phyloP scores from a whole-genome alignment of 2,888 invertebrate genomes.

The Zonitis immaculata region DNA sequence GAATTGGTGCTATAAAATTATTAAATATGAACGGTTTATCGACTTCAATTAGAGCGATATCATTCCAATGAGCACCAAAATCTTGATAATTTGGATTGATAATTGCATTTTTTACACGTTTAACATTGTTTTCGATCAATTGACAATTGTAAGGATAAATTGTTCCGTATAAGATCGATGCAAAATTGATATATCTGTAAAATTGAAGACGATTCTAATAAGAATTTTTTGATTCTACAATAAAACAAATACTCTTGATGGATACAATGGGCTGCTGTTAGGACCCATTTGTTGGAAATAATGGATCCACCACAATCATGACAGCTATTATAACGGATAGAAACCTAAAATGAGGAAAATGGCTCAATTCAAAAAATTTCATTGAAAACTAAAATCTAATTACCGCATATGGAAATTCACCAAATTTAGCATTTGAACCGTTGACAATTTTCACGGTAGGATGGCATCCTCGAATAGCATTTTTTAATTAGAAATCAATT shows the following conservation, averaged over 20 bases:
- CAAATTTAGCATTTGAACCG: background rate
- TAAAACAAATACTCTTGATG: no score
- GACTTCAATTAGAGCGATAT: constrained; percentile 6
- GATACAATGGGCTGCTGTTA: constrained; percentile 29
- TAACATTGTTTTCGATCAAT: background rate
- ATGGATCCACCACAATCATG: constrained; percentile 27
- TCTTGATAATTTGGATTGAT: constrained; percentile 1
- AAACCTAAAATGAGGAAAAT: constrained; percentile 23
- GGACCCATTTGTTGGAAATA: constrained; percentile 22
- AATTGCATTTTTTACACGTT: background rate
- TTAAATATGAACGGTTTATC: background rate
- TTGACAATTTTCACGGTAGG: constrained; percentile 5
- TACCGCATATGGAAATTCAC: constrained; percentile 15
- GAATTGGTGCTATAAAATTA: background rate
- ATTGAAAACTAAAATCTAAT: no score
- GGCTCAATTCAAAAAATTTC: no score
- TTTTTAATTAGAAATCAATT: no score
- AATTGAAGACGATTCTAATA: no score
- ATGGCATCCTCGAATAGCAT: no score
- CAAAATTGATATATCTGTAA: background rate
- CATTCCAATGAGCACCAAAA: background rate
- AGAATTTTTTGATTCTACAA: no score
- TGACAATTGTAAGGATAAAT: background rate
- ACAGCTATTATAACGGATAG: constrained; percentile 17
- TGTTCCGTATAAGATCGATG: background rate